These are phyloP conservation scores for Hephaestus fuliginosus DNA, from an alignment of 2,797 vertebrate genomes.

Conservation along the genomic window DNA sequence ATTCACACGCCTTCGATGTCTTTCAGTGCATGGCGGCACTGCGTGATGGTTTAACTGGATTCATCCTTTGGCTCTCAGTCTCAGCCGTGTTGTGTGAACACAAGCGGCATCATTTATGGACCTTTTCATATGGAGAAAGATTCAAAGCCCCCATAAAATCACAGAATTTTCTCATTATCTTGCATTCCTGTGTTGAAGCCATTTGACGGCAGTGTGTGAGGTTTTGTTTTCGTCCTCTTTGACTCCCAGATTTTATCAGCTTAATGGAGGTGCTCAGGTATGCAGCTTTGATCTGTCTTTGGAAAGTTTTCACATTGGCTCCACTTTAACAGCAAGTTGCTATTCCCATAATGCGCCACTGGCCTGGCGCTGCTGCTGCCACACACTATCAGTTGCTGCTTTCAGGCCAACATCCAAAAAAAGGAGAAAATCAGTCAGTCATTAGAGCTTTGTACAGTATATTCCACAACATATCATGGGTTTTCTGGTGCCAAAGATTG, in stretches of 20 bases:
- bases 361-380: conserved; percentile 11
- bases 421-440: not conserved
- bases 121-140: conserved; percentile 24
- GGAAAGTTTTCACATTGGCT: conserved; percentile 78
- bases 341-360: conserved; percentile 71
- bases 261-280: conserved; percentile 77
- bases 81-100: conserved; percentile 4
- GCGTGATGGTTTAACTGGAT: not conserved
- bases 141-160: conserved; percentile 45
- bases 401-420: conserved; percentile 8
- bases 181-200: conserved; percentile 55
- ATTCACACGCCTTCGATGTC: not conserved
- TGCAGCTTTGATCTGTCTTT: conserved; percentile 78
- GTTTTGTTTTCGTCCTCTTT: conserved; percentile 67
- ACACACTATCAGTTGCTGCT: conserved; percentile 1
- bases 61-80: conserved; percentile 7
- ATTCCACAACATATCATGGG: not conserved
- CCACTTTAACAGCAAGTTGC: conserved; percentile 73
- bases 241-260: conserved; percentile 73
- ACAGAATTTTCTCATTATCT: conserved; percentile 56
- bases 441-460: not conserved
- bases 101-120: conserved; percentile 15
- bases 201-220: conserved; percentile 61
- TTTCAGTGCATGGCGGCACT: not conserved
- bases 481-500: not conserved